phyloP scores from a whole-genome alignment of 2,797 vertebrate species.

The Sphaeramia orbicularis region DNA sequence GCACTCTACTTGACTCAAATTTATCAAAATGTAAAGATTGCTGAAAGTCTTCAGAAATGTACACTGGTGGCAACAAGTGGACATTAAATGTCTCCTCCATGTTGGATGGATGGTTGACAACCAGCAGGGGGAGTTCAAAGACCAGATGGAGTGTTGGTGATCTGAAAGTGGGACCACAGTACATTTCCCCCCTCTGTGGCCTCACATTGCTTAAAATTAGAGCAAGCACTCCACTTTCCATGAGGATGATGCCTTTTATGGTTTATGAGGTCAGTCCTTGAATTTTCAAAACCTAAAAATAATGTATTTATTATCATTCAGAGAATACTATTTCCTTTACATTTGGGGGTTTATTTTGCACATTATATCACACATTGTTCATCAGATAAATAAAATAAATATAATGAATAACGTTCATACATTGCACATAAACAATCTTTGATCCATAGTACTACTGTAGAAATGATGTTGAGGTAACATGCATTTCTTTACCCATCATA shows the following conservation, averaged over 20 bases:
- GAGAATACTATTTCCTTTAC: not conserved
- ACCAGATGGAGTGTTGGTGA: slow-evolving; percentile 11
- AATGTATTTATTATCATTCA: not conserved
- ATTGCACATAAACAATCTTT: too few relatives aligned
- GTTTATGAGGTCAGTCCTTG: slow-evolving; percentile 28
- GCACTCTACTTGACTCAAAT: too few relatives aligned
- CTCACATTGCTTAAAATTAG: slow-evolving; percentile 63
- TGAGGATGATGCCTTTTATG: slow-evolving; percentile 19
- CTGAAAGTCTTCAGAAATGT: not conserved
- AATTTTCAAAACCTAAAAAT: slow-evolving; percentile 31
- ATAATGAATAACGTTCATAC: too few relatives aligned
- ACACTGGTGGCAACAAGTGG: not conserved
- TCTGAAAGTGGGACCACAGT: slow-evolving; percentile 36
- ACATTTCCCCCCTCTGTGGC: slow-evolving; percentile 44
- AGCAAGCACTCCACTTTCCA: slow-evolving; percentile 58
- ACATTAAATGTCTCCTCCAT: not conserved
- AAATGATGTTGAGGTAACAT: slow-evolving; percentile 4
- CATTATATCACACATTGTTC: not conserved
- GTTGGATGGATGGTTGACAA: not conserved
- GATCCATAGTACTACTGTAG: too few relatives aligned
- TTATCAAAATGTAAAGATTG: too few relatives aligned
- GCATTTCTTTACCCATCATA: not conserved
- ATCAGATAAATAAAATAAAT: too few relatives aligned
- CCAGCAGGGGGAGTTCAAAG: slow-evolving; percentile 74
- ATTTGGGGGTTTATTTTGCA: not conserved